phyloP scores from a whole-genome alignment of 2,888 invertebrate species.

The Agonopterix subpropinquella region DNA sequence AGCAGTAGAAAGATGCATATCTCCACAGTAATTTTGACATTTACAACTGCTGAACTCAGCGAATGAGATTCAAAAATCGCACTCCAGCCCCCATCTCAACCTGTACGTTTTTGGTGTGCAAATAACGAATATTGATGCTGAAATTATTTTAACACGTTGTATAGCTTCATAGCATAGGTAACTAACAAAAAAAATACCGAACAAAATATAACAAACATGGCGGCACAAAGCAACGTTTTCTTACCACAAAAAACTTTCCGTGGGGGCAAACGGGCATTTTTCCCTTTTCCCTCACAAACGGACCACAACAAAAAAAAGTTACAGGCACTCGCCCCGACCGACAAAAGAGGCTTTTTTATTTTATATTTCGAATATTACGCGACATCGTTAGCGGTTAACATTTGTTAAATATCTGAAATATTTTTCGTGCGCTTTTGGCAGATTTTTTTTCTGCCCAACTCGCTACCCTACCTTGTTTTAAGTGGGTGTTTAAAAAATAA shows the following conservation, averaged over 20 bases:
- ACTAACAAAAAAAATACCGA: constrained; percentile 20
- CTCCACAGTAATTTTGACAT: too few relatives aligned
- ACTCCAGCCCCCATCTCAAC: too few relatives aligned
- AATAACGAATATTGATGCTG: too few relatives aligned
- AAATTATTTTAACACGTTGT: too few relatives aligned
- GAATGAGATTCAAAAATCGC: too few relatives aligned
- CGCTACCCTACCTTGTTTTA: constrained; percentile 21
- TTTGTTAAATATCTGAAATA: constrained; percentile 71
- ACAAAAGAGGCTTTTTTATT: constrained; percentile 64
- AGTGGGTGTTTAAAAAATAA: constrained; percentile 30
- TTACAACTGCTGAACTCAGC: too few relatives aligned
- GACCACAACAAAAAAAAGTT: constrained; percentile 67
- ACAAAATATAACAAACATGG: constrained; percentile 27
- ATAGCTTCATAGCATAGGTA: too few relatives aligned
- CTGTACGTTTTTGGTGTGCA: too few relatives aligned
- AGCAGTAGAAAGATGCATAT: too few relatives aligned
- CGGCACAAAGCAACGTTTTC: constrained; percentile 64
- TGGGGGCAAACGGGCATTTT: constrained; percentile 60
- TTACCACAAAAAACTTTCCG: constrained; percentile 71
- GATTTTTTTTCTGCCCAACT: constrained; percentile 30
- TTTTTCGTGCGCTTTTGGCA: constrained; percentile 36
- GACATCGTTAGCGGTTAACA: constrained; percentile 71
- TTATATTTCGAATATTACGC: constrained; percentile 67
- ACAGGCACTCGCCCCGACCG: constrained; percentile 41
- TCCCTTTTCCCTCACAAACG: constrained; percentile 62